Evolutionary conservation across 2,113 vertebrate genomes (phyloP).

Genomic region (Apus apus): DNA sequence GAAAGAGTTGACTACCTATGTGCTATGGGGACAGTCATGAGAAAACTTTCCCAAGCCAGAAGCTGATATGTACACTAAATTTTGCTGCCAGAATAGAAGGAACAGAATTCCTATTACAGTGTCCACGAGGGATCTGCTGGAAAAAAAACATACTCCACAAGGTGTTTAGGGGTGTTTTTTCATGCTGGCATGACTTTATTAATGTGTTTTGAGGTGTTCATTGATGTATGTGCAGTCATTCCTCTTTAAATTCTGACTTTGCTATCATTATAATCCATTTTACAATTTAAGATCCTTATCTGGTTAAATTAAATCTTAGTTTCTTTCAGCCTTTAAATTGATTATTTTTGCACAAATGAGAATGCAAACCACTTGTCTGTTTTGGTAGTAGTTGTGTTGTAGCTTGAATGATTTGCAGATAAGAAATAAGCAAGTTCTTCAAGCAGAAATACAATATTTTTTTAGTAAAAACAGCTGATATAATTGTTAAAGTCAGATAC

Average conservation of each 20-base stretch:
- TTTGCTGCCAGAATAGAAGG: neutral
- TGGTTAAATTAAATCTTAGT: neutral
- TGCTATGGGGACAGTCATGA: neutral
- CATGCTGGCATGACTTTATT: neutral
- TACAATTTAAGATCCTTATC: neutral
- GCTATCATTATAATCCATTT: neutral
- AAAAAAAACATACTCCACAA: neutral
- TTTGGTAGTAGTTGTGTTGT: neutral
- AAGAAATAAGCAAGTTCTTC: neutral
- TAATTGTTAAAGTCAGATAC: neutral
- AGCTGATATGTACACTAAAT: neutral
- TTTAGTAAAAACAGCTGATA: neutral
- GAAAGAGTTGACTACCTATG: neutral
- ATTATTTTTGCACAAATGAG: neutral
- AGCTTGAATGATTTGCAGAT: neutral
- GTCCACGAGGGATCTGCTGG: neutral
- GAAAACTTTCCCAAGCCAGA: neutral
- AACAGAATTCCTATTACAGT: neutral
- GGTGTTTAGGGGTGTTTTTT: neutral
- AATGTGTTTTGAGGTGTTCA: neutral
- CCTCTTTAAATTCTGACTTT: neutral
- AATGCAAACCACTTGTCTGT: neutral
- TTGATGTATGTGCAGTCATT: neutral
- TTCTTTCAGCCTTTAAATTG: neutral
- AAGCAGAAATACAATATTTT: neutral